Percentiles rank a stretch among this genome's conserved stretches.
phyloP scores from a whole-genome alignment of 2,888 invertebrate species.

The Therioaphis trifolii region DNA sequence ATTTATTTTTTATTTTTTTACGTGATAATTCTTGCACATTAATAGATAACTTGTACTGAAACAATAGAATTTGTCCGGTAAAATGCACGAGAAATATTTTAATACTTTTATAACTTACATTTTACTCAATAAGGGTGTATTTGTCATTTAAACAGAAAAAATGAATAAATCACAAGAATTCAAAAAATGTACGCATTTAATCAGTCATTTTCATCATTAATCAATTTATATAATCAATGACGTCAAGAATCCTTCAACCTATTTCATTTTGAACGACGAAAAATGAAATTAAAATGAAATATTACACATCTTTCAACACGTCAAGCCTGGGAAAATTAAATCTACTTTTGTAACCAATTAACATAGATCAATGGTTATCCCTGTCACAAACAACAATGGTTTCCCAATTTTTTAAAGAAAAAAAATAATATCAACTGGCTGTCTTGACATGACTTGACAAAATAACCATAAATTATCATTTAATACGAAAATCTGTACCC shows the following conservation, averaged over 20 bases:
- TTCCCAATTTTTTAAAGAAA: background rate
- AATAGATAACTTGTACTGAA: too few relatives aligned
- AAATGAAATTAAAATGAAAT: background rate
- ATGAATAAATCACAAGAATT: too few relatives aligned
- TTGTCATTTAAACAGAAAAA: too few relatives aligned
- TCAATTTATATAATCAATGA: background rate
- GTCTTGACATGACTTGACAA: background rate
- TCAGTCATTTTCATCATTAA: background rate
- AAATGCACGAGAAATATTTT: too few relatives aligned
- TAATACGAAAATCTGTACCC: background rate
- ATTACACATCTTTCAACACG: background rate
- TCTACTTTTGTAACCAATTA: background rate
- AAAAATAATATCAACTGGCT: background rate
- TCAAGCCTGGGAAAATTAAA: background rate
- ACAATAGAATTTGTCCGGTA: too few relatives aligned
- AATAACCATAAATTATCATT: background rate
- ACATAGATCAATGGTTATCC: background rate
- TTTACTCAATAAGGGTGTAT: too few relatives aligned
- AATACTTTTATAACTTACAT: too few relatives aligned
- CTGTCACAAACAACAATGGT: background rate
- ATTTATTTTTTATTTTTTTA: too few relatives aligned
- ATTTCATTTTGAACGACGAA: constrained; percentile 14
- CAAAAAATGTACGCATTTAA: too few relatives aligned
- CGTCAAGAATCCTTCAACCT: background rate
- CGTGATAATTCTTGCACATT: too few relatives aligned